Conservation (phyloP, 2,113 vertebrate genomes). For the Vulpes vulpes region DNA sequence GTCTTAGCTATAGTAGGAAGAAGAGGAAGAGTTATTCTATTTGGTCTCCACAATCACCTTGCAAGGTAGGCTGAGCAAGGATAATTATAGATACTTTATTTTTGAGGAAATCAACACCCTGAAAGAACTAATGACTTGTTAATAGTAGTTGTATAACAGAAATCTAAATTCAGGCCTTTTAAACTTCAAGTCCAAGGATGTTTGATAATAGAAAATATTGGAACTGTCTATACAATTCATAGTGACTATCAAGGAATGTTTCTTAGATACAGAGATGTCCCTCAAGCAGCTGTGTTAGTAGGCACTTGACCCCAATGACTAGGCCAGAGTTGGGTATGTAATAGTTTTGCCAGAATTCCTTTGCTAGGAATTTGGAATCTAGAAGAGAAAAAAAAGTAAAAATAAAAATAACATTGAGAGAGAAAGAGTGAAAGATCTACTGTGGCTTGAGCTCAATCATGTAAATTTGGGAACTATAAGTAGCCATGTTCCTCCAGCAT, state of each 20-base stretch:
- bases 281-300: background rate
- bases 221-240: background rate
- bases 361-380: background rate
- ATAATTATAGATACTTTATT: constrained; percentile 7
- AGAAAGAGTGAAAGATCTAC: background rate
- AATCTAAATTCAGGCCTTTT: background rate
- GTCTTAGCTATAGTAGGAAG: background rate
- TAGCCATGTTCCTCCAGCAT: background rate
- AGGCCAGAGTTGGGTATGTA: background rate
- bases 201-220: background rate
- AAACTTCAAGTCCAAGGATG: constrained; percentile 1
- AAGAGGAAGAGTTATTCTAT: background rate
- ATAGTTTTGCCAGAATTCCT: background rate
- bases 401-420: background rate
- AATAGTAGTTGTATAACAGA: background rate
- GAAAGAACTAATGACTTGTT: background rate
- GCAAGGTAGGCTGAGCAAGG: background rate
- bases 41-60: background rate
- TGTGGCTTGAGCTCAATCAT: background rate
- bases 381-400: background rate
- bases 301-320: background rate
- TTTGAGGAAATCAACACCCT: constrained; percentile 32
- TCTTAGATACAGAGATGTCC: background rate
- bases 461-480: background rate
- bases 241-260: background rate